These are phyloP conservation scores for Ceratothoa steindachneri DNA, from an alignment of 2,888 invertebrate species.

Conservation along the genomic window DNA sequence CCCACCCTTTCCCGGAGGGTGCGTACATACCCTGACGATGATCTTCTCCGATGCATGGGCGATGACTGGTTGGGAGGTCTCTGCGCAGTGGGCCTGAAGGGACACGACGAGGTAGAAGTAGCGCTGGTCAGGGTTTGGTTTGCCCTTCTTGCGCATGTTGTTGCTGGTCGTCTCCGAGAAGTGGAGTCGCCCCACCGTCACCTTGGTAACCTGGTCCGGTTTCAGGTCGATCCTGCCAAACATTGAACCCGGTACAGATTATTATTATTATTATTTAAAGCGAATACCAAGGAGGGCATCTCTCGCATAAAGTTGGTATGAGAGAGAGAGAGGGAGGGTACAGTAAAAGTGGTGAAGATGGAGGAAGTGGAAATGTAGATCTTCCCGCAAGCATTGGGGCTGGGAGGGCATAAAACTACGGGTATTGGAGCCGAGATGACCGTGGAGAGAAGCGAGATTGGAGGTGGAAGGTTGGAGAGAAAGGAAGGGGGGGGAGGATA, in stretches of 20 bases:
- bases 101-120: constrained; percentile 94
- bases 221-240: constrained; percentile 71
- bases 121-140: constrained; percentile 96
- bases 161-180: constrained; percentile 98
- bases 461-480: too few species aligned
- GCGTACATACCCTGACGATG: constrained; percentile 90
- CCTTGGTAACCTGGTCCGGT: constrained; percentile 80
- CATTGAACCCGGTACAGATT: not conserved
- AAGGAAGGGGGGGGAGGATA: too few species aligned
- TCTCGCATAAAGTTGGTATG: too few species aligned
- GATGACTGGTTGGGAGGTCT: constrained; percentile 72
- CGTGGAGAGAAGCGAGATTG: too few species aligned
- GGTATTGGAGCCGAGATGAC: too few species aligned
- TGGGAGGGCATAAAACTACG: too few species aligned
- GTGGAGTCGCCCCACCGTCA: constrained; percentile 92
- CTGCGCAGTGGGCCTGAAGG: constrained; percentile 79
- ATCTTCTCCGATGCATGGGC: constrained; percentile 92
- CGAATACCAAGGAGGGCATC: too few species aligned
- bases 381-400: too few species aligned
- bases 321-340: not conserved
- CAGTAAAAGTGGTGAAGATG: too few species aligned
- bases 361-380: too few species aligned
- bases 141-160: constrained; percentile 97
- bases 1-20: too few species aligned
- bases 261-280: too few species aligned